Percentiles rank a stretch among this genome's conserved stretches.
These are phyloP conservation scores for Drosophila hydei DNA, from an alignment of 1,140 invertebrate genomes.

Conservation along the genomic window DNA sequence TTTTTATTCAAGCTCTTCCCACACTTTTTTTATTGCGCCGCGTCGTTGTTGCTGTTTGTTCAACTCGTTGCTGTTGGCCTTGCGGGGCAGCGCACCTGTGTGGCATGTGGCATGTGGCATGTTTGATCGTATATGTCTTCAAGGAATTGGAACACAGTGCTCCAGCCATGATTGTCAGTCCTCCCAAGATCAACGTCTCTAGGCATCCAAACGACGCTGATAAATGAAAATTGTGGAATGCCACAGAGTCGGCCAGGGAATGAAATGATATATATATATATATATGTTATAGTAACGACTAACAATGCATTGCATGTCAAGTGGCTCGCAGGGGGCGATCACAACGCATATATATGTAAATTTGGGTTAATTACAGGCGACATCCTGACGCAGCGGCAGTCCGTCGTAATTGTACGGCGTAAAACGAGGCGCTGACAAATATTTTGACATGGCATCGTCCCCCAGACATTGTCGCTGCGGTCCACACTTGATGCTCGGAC, in stretches of 20 bases:
- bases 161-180: background rate
- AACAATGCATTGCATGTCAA: conserved; percentile 41
- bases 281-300: background rate
- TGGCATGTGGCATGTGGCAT: conserved; percentile 22
- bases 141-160: background rate
- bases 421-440: conserved; percentile 76
- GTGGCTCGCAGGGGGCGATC: conserved; percentile 35
- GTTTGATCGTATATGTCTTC: background rate
- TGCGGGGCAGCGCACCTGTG: conserved; percentile 64
- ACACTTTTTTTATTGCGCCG: background rate
- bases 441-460: conserved; percentile 71
- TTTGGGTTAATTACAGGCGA: conserved; percentile 67
- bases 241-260: no score
- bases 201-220: background rate
- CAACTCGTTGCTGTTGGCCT: conserved; percentile 47
- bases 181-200: background rate
- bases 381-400: conserved; percentile 59
- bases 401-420: conserved; percentile 66
- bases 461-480: conserved; percentile 57
- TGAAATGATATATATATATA: background rate
- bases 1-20: background rate
- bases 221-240: background rate
- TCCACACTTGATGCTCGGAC: conserved; percentile 62
- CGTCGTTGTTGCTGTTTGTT: no score
- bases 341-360: conserved; percentile 29